phyloP scores from a whole-genome alignment of 2,113 vertebrate species.

The Poeciliopsis turrubarensis region DNA sequence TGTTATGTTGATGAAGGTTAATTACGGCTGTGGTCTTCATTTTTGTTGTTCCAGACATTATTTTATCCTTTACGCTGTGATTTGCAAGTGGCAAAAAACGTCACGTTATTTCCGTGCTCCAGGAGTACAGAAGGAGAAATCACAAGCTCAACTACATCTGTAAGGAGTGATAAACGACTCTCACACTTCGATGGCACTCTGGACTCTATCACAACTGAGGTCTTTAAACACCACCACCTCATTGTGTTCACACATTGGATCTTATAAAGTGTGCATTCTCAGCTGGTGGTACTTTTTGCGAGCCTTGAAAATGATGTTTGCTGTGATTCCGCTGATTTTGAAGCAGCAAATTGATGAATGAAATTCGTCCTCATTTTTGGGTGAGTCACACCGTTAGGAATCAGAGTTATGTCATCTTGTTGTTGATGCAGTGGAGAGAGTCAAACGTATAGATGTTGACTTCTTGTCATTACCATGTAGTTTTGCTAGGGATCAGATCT shows the following conservation, averaged over 20 bases:
- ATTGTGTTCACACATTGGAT: not conserved
- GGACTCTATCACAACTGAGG: not conserved
- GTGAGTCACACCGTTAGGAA: no score
- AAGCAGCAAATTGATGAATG: not conserved
- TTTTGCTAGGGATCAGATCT: not conserved
- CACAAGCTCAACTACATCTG: not conserved
- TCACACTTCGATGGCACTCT: not conserved
- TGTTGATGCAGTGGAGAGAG: not conserved
- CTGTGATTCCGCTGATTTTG: not conserved
- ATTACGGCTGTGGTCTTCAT: constrained; percentile 16
- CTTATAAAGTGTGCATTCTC: not conserved
- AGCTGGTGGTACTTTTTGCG: not conserved
- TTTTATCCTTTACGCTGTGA: constrained; percentile 1
- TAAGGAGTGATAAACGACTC: not conserved
- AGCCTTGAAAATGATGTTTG: not conserved
- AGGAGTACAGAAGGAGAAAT: not conserved
- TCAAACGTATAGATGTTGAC: not conserved
- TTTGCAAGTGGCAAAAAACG: not conserved
- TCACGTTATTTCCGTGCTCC: not conserved
- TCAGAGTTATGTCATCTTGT: not conserved
- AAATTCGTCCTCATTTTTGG: not conserved
- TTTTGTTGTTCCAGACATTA: constrained; percentile 1
- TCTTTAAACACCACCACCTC: not conserved
- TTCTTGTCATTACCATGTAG: not conserved
- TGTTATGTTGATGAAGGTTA: constrained; percentile 25